Evolutionary conservation across 2,797 vertebrate species (phyloP).

Genomic region (Propithecus deckenii): DNA sequence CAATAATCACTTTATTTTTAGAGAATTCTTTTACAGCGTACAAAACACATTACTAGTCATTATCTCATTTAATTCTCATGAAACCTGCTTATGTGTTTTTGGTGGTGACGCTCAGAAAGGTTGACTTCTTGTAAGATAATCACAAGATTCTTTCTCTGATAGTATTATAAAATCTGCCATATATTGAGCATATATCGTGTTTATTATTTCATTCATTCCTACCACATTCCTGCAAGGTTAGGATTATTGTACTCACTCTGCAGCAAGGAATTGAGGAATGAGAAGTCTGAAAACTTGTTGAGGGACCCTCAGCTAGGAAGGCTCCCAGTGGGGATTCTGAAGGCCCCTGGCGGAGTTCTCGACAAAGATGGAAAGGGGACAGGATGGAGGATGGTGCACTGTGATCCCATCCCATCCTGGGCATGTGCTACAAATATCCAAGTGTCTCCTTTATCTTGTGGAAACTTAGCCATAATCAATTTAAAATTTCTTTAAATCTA

Average conservation of each 20-base stretch:
- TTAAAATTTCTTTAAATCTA: neutral
- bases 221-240: neutral
- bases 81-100: neutral
- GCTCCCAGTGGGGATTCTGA: neutral
- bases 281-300: neutral
- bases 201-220: neutral
- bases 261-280: neutral
- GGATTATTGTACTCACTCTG: neutral
- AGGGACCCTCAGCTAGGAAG: neutral
- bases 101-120: neutral
- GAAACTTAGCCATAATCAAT: neutral
- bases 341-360: neutral
- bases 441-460: neutral
- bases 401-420: too few species aligned
- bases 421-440: neutral
- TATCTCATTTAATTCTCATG: constrained; percentile 1
- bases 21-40: neutral
- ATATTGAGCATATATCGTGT: neutral
- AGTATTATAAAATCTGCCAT: neutral
- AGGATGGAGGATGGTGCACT: neutral
- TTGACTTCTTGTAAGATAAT: neutral
- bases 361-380: neutral
- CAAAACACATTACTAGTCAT: neutral
- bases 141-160: neutral
- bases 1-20: neutral